Evolutionary conservation across 1,140 invertebrate species (phyloP), one percentile per base, ranked within the genome.

Genomic region (Acromyrmex echinatior): DNA sequence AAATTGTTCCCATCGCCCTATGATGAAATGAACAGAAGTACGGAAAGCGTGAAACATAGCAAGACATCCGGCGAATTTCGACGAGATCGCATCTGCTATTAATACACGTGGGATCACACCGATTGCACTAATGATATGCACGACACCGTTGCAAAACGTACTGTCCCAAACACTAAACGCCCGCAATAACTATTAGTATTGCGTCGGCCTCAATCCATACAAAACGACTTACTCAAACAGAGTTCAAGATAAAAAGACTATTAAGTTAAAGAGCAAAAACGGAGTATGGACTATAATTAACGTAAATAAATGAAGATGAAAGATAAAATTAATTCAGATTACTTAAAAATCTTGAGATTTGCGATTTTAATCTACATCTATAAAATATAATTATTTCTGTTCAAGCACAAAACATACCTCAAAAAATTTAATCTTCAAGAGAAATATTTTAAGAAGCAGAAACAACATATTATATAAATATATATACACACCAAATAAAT

Each of bases 31-130:
- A 92, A 90, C 92, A 89, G 92, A 14, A 31, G 53, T 49, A 49
- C 90, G 68, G 80, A n/a, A n/a, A n/a, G n/a, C n/a, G n/a, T n/a
- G n/a, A n/a, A 93, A 93, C 90, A 81, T 93, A 91, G 88, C 92
- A 92, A 94, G 93, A 95, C 92, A 94, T 95, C 94, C 94, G 94
- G 94, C 92, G 87, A 94, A 94, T 94, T 95, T 93, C 93, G 91
- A 93, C 92, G 91, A 91, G 92, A 93, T 93, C 92, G 89, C 90
- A 93, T 93, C 92, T 92, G 84, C 90, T 89, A 92, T 92, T 92
- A 92, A 92, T 92, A 91, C 90, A 81, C 39, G 66, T 31, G 73
- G 58, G 70, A 77, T 84, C 71, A 58, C 66, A n/a, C 39, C 31
- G 86, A 87, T 90, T 78, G 51, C 85, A 60, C 71, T 60, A 60